Evolutionary conservation across 2,797 vertebrate species (phyloP).

Genomic region (Sebastes hopkinsi): DNA sequence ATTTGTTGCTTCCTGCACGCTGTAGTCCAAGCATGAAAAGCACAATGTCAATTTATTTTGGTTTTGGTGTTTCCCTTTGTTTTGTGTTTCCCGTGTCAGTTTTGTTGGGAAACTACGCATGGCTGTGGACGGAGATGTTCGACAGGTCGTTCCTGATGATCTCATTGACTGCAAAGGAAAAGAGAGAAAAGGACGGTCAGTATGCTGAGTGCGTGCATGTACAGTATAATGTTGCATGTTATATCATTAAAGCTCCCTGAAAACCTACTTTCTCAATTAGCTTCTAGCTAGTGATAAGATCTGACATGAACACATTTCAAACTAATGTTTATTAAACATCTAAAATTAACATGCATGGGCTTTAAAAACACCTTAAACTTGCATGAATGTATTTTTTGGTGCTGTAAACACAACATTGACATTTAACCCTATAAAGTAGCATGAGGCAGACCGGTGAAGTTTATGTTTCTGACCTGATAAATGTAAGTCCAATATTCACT

Average conservation of each 20-base stretch:
- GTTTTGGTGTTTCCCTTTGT: constrained; percentile 40
- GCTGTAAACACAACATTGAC: too few relatives aligned
- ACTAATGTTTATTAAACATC: background rate
- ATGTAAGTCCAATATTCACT: too few relatives aligned
- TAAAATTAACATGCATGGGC: background rate
- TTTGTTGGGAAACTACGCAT: constrained; percentile 79
- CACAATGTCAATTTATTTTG: background rate
- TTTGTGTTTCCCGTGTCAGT: background rate
- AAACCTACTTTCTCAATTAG: background rate
- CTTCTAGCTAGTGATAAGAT: background rate
- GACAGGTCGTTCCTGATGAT: constrained; percentile 98
- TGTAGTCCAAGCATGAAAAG: constrained; percentile 57
- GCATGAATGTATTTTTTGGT: background rate
- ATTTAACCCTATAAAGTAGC: background rate
- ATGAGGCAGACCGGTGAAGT: background rate
- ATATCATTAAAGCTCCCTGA: background rate
- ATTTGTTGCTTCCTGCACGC: constrained; percentile 45
- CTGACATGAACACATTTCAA: background rate
- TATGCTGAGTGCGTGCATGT: background rate
- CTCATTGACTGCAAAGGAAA: constrained; percentile 92
- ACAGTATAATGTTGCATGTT: background rate
- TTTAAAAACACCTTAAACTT: background rate
- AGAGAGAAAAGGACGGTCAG: constrained; percentile 3
- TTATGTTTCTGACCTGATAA: background rate
- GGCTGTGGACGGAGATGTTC: constrained; percentile 87